Base-by-base conservation (phyloP, 1,140 invertebrate genomes). In the Drosophila pseudoobscura region DNA sequence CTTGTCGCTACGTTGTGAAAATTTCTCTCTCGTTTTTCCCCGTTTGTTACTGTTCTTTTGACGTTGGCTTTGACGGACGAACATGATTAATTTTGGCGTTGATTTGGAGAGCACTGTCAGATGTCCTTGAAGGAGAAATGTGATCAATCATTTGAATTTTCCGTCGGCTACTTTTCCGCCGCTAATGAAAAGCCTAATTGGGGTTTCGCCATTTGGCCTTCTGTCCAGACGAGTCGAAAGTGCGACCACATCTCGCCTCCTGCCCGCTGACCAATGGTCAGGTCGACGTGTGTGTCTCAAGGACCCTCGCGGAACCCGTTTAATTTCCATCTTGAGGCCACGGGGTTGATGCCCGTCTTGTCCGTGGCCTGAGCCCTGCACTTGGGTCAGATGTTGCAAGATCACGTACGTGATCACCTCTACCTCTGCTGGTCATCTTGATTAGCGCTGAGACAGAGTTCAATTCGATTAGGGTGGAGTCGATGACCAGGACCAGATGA, bases 141-240 rank as follows among this genome's bases (percentile, higher is more conserved):
- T 58, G 58, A 85, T 87, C 83, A 87, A 87, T 87, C 82, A 87
- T 75, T 78, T 49, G 45, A 44, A 65, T 75, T 87, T 78, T 78
- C 61, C 64, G 46, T 6, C 6, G 11, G 41, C 49, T 50, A 44
- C n/a, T 63, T 63, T 74, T 51, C 58, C 51, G n/a, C 20, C 52
- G 15, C 39, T 60, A 72, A 65, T 57, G 65, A 56, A 84, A 80
- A 77, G 57, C 64, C 82, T 85, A 87, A 87, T 87, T 87, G 82
- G 83, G 83, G 82, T 88, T 63, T 52, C 68, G 82, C 24, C 82
- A 85, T 77, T 87, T 84, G 74, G 39, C 74, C 75, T 46, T 35
- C 11, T 13, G 35, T 39, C 31, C 31, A 11, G 31, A 35, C 31
- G 31, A 35, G 9, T 35, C 3, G 73, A 60, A 59, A 52, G 50